Conservation (phyloP, 2,797 vertebrate species). For the Hyperoplus immaculatus region DNA sequence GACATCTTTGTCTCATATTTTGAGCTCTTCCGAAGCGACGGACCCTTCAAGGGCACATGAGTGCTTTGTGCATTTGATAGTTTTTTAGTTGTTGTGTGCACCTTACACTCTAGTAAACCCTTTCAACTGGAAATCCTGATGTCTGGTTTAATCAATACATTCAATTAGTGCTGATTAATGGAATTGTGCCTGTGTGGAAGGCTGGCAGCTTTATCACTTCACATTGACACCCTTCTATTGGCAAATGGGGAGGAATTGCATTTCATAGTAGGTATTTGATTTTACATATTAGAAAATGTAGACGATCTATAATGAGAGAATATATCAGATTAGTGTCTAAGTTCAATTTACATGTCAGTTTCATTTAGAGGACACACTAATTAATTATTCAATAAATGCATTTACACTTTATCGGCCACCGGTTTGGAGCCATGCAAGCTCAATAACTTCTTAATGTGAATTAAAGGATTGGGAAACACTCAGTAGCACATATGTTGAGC, state of each 20-base stretch:
- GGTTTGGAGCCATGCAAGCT: constrained; percentile 36
- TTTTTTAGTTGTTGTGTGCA: constrained; percentile 52
- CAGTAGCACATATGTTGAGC: constrained; percentile 28
- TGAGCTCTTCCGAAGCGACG: constrained; percentile 54
- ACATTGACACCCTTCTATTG: constrained; percentile 78
- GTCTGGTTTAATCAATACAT: constrained; percentile 89
- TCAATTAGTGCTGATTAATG: constrained; percentile 96
- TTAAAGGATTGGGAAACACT: constrained; percentile 52
- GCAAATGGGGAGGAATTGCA: constrained; percentile 57
- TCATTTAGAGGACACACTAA: constrained; percentile 16
- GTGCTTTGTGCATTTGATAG: constrained; percentile 52
- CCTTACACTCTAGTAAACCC: constrained; percentile 81
- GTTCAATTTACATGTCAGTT: constrained; percentile 25
- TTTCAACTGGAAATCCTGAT: constrained; percentile 84
- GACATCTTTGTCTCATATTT: constrained; percentile 75
- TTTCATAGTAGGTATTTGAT: constrained; percentile 50
- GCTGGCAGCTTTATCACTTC: constrained; percentile 82
- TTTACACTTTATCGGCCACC: constrained; percentile 42
- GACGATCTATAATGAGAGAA: constrained; percentile 30
- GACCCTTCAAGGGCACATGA: constrained; percentile 70
- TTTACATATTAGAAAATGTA: constrained; percentile 28
- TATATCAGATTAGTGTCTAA: constrained; percentile 1
- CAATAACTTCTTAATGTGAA: constrained; percentile 61
- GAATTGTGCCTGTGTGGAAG: constrained; percentile 82
- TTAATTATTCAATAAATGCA: constrained; percentile 52